These are phyloP conservation scores for Campylomormyrus numenius DNA, from an alignment of 2,113 vertebrate species.

Conservation along the genomic window DNA sequence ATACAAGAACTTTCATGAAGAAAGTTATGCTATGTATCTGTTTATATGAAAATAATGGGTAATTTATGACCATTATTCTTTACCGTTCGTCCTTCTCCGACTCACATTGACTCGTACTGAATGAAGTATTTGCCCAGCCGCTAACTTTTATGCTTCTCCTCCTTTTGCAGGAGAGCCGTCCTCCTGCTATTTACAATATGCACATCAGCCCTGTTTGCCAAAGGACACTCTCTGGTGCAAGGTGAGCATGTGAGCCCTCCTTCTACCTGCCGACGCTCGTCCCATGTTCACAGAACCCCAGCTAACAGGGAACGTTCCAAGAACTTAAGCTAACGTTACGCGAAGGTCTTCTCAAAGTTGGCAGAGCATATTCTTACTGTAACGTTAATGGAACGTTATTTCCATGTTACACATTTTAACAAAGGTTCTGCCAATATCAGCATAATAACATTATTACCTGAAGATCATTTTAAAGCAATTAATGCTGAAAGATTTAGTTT, in stretches of 20 bases:
- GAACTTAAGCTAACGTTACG: not conserved
- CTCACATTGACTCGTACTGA: not conserved
- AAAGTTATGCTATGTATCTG: not conserved
- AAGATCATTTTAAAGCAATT: not conserved
- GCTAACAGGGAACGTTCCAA: not conserved
- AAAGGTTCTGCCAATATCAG: not conserved
- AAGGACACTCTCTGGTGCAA: constrained; percentile 61
- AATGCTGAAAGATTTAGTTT: not conserved
- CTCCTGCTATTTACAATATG: constrained; percentile 81
- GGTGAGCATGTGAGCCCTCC: constrained; percentile 42
- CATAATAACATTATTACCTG: not conserved
- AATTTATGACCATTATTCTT: not conserved
- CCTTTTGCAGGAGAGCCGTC: constrained; percentile 72
- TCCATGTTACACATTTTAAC: not conserved
- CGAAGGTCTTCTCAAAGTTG: not conserved
- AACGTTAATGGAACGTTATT: not conserved
- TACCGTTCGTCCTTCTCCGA: not conserved
- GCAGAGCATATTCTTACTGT: not conserved
- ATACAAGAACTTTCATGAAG: not conserved
- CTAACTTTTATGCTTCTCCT: constrained; percentile 24
- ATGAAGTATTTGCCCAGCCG: constrained; percentile 16
- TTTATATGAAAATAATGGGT: not conserved
- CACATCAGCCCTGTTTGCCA: constrained; percentile 63
- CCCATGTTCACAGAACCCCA: not conserved
- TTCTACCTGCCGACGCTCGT: not conserved